Conservation (phyloP, 2,113 vertebrate genomes). For the Eulemur rufifrons region DNA sequence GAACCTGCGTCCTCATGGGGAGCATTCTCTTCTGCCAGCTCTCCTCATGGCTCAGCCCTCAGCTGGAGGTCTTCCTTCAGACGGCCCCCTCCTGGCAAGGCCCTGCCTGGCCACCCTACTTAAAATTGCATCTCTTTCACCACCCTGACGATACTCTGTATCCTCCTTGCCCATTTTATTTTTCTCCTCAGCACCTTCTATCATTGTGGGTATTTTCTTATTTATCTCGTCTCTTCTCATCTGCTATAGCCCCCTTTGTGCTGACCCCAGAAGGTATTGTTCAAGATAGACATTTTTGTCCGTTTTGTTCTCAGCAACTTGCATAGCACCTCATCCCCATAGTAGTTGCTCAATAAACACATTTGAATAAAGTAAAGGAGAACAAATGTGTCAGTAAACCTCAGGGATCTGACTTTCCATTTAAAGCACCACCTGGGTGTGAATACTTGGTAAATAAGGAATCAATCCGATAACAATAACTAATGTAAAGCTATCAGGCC, state of each 20-base stretch:
- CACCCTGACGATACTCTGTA: not conserved
- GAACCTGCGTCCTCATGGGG: too few species aligned
- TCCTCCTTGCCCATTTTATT: not conserved
- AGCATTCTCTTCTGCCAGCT: too few species aligned
- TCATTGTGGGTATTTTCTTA: not conserved
- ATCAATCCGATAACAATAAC: not conserved
- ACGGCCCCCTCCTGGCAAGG: not conserved
- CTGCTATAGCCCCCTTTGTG: rapidly evolving
- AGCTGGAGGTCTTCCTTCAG: not conserved
- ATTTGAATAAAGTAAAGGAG: not conserved
- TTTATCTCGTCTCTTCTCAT: not conserved
- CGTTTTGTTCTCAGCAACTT: not conserved
- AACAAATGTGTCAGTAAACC: not conserved
- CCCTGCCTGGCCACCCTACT: not conserved
- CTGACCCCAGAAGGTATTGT: not conserved
- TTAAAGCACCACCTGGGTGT: not conserved
- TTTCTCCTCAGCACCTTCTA: not conserved
- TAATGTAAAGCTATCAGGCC: not conserved
- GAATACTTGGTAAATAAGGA: not conserved
- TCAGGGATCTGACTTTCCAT: not conserved
- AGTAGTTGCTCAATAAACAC: conserved; percentile 1
- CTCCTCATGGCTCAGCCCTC: not conserved
- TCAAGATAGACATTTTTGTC: not conserved
- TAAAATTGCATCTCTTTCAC: not conserved
- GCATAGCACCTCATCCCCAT: rapidly evolving